Evolutionary conservation across 2,797 vertebrate genomes (phyloP).

Genomic region (Falco naumanni): DNA sequence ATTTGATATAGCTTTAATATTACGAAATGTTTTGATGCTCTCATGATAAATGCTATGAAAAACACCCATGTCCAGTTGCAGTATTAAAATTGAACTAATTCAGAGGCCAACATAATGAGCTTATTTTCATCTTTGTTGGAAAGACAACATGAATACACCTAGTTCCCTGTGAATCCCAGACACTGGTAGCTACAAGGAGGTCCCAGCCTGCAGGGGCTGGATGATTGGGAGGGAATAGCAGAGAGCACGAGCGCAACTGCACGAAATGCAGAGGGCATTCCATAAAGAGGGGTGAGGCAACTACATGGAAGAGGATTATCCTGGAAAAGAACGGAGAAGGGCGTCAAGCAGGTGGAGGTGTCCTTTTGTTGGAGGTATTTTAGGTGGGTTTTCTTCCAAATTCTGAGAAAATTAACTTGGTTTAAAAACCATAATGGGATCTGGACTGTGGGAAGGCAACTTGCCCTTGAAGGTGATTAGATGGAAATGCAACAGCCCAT

Average conservation of each 20-base stretch:
- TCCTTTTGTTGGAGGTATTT: neutral
- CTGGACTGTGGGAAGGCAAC: neutral
- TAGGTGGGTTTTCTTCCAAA: neutral
- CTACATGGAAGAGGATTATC: neutral
- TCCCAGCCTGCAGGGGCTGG: neutral
- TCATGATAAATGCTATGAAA: neutral
- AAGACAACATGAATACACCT: neutral
- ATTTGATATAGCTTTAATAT: neutral
- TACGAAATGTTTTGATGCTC: neutral
- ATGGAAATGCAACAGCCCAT: neutral
- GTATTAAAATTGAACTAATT: neutral
- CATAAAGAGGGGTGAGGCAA: neutral
- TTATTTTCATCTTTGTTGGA: neutral
- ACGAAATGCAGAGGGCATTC: neutral
- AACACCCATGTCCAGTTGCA: neutral
- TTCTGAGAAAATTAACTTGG: neutral
- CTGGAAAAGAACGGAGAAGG: neutral
- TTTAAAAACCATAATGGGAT: neutral
- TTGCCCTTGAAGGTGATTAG: neutral
- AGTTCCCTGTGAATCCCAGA: neutral
- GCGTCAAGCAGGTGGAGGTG: accelerated
- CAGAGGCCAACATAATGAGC: neutral
- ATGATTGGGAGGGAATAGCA: accelerated
- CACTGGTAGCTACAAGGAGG: neutral
- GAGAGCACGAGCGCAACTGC: accelerated